Percentiles rank a stretch among this genome's conserved stretches.
These are phyloP conservation scores for Decapterus maruadsi DNA, from an alignment of 2,797 vertebrate genomes.

Conservation along the genomic window DNA sequence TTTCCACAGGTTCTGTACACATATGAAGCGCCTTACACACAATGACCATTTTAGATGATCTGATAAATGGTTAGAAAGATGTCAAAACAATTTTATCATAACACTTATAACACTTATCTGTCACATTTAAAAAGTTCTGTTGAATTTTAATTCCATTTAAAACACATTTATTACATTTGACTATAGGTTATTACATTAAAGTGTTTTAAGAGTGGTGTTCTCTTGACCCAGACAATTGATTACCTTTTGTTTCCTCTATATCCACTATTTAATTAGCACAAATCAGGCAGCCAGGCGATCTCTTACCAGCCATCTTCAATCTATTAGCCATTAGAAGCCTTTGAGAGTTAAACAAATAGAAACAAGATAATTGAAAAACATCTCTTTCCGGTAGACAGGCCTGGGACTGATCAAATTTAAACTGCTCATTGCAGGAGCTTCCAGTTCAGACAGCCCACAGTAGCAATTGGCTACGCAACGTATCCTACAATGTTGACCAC, in stretches of 20 bases:
- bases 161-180: not conserved
- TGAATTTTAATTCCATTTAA: not conserved
- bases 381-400: constrained; percentile 46
- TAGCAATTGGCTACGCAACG: not conserved
- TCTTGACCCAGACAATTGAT: constrained; percentile 27
- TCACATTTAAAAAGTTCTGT: not conserved
- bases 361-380: constrained; percentile 61
- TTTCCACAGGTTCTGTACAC: too few species aligned
- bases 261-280: constrained; percentile 48
- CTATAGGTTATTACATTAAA: not conserved
- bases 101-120: not conserved
- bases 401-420: constrained; percentile 54
- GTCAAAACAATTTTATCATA: too few species aligned
- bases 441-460: constrained; percentile 14
- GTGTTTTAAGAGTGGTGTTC: not conserved
- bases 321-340: constrained; percentile 49
- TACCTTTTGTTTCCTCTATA: constrained; percentile 16
- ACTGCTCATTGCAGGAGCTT: constrained; percentile 50
- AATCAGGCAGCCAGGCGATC: constrained; percentile 45
- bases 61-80: not conserved
- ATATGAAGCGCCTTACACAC: too few species aligned
- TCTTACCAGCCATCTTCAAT: constrained; percentile 51
- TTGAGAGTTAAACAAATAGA: constrained; percentile 55
- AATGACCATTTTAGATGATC: not conserved
- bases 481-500: not conserved